A percentile compares a stretch with the other conserved stretches of the same genome.
Evolutionary conservation across 1,140 invertebrate genomes (phyloP).

Genomic region (Drosophila lacteicornis): DNA sequence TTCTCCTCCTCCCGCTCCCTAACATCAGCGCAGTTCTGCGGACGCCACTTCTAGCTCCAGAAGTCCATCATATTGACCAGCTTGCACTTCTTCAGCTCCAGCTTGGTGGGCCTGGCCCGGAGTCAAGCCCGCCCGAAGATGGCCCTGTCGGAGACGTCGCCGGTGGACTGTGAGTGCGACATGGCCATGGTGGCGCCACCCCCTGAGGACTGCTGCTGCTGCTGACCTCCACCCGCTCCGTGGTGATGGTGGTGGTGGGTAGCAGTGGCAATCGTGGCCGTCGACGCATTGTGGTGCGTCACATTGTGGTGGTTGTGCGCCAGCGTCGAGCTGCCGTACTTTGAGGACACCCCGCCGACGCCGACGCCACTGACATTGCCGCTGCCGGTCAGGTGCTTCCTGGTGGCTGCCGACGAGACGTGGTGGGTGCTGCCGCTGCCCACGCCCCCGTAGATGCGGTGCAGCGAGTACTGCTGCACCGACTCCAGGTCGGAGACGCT

Average conservation of each 20-base stretch:
- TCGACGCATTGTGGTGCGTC: constrained; percentile 77
- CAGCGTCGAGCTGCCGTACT: constrained; percentile 70
- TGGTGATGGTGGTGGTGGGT: constrained; percentile 73
- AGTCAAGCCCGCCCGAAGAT: constrained; percentile 88
- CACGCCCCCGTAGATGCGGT: constrained; percentile 75
- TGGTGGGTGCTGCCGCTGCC: constrained; percentile 72
- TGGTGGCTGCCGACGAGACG: constrained; percentile 72
- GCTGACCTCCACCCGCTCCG: constrained; percentile 14
- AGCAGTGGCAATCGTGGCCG: constrained; percentile 69
- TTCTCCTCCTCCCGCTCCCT: constrained; percentile 57
- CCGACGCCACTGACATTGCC: constrained; percentile 18
- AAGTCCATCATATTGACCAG: constrained; percentile 85
- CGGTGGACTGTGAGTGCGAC: constrained; percentile 87
- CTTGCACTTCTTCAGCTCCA: constrained; percentile 84
- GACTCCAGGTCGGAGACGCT: constrained; percentile 83
- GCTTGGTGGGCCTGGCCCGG: constrained; percentile 79
- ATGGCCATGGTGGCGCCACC: constrained; percentile 66
- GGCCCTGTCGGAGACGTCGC: constrained; percentile 86
- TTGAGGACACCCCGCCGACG: constrained; percentile 30
- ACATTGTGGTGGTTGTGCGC: constrained; percentile 77
- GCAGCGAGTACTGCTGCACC: constrained; percentile 81
- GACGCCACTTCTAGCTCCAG: constrained; percentile 85
- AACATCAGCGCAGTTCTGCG: constrained; percentile 68
- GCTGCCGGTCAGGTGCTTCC: constrained; percentile 72
- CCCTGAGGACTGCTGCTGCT: constrained; percentile 20